These are phyloP conservation scores for Pelmatolapia mariae DNA, from an alignment of 2,113 vertebrate genomes.

Conservation along the genomic window DNA sequence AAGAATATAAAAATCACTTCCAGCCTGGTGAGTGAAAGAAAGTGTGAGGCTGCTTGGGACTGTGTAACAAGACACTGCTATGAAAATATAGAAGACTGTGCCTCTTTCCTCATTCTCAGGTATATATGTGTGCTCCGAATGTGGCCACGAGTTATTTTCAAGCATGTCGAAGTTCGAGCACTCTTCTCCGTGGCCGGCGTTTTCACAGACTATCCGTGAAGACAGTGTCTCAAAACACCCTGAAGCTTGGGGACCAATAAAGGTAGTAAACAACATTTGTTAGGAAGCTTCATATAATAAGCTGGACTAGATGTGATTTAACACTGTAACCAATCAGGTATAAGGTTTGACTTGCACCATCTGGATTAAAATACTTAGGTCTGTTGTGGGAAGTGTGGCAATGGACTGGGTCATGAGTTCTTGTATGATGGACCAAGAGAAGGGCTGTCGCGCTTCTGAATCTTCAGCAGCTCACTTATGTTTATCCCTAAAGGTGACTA, in stretches of 20 bases:
- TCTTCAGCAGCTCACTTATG: conserved; percentile 89
- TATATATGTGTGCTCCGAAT: conserved; percentile 79
- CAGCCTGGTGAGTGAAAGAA: conserved; percentile 34
- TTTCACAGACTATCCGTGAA: conserved; percentile 77
- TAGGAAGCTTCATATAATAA: neutral
- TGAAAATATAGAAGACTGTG: neutral
- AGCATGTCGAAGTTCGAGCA: conserved; percentile 83
- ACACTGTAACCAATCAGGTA: neutral
- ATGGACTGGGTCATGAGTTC: conserved; percentile 86
- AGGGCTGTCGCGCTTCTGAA: conserved; percentile 90
- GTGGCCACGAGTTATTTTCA: conserved; percentile 85
- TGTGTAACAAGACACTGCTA: neutral
- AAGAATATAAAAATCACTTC: conserved; percentile 48
- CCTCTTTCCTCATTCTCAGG: conserved; percentile 52
- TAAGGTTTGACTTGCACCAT: neutral
- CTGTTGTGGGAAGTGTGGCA: conserved; percentile 75
- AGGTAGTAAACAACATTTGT: conserved; percentile 7
- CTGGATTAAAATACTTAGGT: neutral
- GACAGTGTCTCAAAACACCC: conserved; percentile 80
- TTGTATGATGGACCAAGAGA: conserved; percentile 77
- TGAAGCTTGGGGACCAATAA: conserved; percentile 49
- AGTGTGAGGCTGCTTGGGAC: neutral
- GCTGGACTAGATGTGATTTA: neutral
- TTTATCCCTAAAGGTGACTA: conserved; percentile 82
- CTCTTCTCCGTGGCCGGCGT: conserved; percentile 87